A percentile compares a stretch with the other conserved stretches of the same genome.
Evolutionary conservation across 1,140 invertebrate genomes (phyloP).

Genomic region (Cephus cinctus): DNA sequence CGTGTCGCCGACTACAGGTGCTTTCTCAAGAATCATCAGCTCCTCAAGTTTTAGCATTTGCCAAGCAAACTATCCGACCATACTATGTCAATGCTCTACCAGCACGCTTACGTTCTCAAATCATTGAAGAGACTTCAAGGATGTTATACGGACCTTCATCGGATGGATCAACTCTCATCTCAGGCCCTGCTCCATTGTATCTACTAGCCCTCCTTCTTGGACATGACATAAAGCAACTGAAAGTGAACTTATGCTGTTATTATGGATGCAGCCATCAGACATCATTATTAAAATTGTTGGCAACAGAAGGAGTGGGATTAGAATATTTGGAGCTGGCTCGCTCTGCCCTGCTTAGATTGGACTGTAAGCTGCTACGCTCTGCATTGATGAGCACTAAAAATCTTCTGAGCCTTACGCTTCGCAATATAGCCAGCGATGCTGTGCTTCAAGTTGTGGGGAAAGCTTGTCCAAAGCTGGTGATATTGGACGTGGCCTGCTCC

Average conservation of each 20-base stretch:
- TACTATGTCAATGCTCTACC: constrained; percentile 51
- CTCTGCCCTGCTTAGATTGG: constrained; percentile 49
- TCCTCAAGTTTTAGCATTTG: constrained; percentile 43
- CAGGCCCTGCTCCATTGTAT: constrained; percentile 51
- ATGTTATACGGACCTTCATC: constrained; percentile 43
- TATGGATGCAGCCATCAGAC: constrained; percentile 58
- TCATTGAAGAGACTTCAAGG: constrained; percentile 49
- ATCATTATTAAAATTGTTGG: constrained; percentile 47
- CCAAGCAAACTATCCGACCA: constrained; percentile 49
- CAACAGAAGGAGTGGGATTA: constrained; percentile 48
- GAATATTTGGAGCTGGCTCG: constrained; percentile 49
- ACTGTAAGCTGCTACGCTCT: constrained; percentile 48
- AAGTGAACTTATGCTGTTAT: constrained; percentile 55
- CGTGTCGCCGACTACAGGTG: constrained; percentile 50
- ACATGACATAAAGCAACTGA: constrained; percentile 50
- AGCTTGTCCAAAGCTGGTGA: constrained; percentile 47
- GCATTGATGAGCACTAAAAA: constrained; percentile 47
- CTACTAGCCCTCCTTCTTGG: constrained; percentile 50
- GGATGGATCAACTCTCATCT: constrained; percentile 43
- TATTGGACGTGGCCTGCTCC: constrained; percentile 54
- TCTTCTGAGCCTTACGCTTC: constrained; percentile 45
- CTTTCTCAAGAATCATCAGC: constrained; percentile 51
- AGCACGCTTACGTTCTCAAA: constrained; percentile 40
- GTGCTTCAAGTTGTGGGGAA: constrained; percentile 52
- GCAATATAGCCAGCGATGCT: constrained; percentile 53